A percentile compares a stretch with the other conserved stretches of the same genome.
Conservation (phyloP, 2,113 vertebrate species). For the Mastomys coucha region DNA sequence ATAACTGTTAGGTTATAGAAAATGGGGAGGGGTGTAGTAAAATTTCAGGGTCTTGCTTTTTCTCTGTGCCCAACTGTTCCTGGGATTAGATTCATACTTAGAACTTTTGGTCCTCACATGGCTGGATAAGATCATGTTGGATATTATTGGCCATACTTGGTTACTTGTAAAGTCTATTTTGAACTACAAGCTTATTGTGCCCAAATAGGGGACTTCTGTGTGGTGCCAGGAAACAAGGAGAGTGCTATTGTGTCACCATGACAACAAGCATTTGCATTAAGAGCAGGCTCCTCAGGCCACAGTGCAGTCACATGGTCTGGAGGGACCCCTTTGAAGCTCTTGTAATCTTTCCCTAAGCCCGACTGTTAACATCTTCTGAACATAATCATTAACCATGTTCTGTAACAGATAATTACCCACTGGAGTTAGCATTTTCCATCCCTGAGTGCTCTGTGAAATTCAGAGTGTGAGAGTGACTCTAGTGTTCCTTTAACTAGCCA, state of each 20-base stretch:
- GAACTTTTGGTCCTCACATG: background rate
- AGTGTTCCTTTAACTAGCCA: constrained; percentile 24
- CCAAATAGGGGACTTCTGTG: constrained; percentile 59
- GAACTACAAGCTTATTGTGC: constrained; percentile 52
- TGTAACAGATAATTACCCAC: constrained; percentile 81
- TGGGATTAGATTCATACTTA: constrained; percentile 46
- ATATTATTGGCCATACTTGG: constrained; percentile 41
- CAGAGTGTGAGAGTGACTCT: background rate
- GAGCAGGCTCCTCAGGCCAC: constrained; percentile 75
- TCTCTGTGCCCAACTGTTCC: constrained; percentile 10
- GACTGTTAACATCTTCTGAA: constrained; percentile 84
- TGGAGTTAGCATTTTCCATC: constrained; percentile 67
- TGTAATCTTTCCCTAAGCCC: constrained; percentile 81
- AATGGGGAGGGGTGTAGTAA: background rate
- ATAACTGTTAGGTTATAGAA: constrained; percentile 34
- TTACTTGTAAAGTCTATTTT: constrained; percentile 54
- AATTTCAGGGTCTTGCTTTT: background rate
- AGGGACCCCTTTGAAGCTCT: constrained; percentile 84
- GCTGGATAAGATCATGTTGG: background rate
- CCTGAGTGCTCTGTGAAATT: background rate
- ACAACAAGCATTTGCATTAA: constrained; percentile 84
- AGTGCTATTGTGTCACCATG: constrained; percentile 83
- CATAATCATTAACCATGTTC: constrained; percentile 83
- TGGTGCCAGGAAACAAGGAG: background rate
- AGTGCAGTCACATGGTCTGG: constrained; percentile 74